Conservation (phyloP, 2,888 invertebrate genomes). For the Phaonia tiefii region DNA sequence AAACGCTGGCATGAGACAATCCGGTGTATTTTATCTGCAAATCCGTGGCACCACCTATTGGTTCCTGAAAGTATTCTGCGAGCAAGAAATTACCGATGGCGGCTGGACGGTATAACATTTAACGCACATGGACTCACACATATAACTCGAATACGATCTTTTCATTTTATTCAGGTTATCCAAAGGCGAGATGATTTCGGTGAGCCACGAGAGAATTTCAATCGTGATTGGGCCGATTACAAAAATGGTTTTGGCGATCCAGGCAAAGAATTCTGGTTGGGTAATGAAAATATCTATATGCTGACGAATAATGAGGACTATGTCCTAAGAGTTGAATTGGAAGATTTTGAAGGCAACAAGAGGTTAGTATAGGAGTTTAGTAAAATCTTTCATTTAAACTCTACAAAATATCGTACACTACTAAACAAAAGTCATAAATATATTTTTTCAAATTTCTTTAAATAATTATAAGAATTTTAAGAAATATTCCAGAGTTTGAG, state of each 20-base stretch:
- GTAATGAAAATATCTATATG: constrained; percentile 96
- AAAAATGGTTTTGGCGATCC: constrained; percentile 96
- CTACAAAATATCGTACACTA: too few relatives aligned
- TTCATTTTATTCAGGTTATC: constrained; percentile 86
- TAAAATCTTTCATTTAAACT: neutral
- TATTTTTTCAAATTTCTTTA: neutral
- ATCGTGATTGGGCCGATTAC: constrained; percentile 95
- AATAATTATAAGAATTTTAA: too few relatives aligned
- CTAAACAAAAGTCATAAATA: too few relatives aligned
- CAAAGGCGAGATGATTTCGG: constrained; percentile 94
- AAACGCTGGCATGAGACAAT: constrained; percentile 92
- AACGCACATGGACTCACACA: constrained; percentile 80
- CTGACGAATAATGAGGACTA: constrained; percentile 95
- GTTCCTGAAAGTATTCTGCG: constrained; percentile 95
- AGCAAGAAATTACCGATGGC: constrained; percentile 93
- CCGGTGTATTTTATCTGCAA: constrained; percentile 93
- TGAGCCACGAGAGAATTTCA: constrained; percentile 93
- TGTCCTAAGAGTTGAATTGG: constrained; percentile 91
- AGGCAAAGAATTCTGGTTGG: constrained; percentile 94
- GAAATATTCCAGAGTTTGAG: neutral
- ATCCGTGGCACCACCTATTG: constrained; percentile 95
- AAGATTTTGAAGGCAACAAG: constrained; percentile 96
- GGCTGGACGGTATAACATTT: constrained; percentile 98
- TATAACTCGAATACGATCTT: neutral
- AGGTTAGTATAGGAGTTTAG: constrained; percentile 82